Conservation (phyloP, 2,888 invertebrate genomes). For the Hydroisotoma schaefferi region DNA sequence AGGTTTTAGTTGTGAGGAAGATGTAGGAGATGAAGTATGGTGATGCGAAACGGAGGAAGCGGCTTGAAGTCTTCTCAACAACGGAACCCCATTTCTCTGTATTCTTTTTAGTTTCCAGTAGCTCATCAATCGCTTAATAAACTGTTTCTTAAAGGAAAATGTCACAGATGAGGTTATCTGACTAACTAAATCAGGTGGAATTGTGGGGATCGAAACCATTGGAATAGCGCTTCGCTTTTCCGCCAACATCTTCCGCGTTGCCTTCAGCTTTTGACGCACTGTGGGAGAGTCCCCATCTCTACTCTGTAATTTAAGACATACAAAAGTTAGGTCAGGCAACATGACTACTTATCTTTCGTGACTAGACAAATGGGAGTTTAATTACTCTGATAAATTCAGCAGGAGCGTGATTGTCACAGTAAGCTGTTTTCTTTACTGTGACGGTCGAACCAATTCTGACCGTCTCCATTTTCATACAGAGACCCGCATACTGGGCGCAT, state of each 20-base stretch:
- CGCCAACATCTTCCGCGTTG: slow-evolving; percentile 79
- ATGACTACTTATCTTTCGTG: not conserved
- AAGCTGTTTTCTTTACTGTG: slow-evolving; percentile 90
- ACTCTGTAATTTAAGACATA: slow-evolving; percentile 15
- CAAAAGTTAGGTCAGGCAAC: slow-evolving; percentile 3
- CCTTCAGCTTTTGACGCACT: slow-evolving; percentile 72
- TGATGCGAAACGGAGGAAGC: slow-evolving; percentile 55
- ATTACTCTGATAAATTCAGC: slow-evolving; percentile 57
- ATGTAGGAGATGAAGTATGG: not conserved
- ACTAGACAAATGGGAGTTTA: not conserved
- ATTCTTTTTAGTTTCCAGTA: slow-evolving; percentile 98
- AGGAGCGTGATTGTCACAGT: slow-evolving; percentile 91
- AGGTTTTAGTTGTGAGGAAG: too few relatives aligned
- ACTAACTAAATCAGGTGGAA: slow-evolving; percentile 80
- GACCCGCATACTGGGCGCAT: slow-evolving; percentile 91
- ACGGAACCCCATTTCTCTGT: slow-evolving; percentile 90
- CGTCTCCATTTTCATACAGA: slow-evolving; percentile 96
- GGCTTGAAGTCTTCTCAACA: slow-evolving; percentile 77
- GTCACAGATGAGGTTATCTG: slow-evolving; percentile 73
- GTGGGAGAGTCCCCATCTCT: slow-evolving; percentile 24
- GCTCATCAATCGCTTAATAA: slow-evolving; percentile 83
- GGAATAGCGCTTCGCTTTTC: slow-evolving; percentile 87
- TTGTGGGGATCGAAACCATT: slow-evolving; percentile 87
- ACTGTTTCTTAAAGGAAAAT: slow-evolving; percentile 72
- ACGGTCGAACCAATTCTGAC: slow-evolving; percentile 69